Percentiles rank a stretch among this genome's conserved stretches.
phyloP scores from a whole-genome alignment of 2,797 vertebrate genomes.

The Anniella stebbinsi region DNA sequence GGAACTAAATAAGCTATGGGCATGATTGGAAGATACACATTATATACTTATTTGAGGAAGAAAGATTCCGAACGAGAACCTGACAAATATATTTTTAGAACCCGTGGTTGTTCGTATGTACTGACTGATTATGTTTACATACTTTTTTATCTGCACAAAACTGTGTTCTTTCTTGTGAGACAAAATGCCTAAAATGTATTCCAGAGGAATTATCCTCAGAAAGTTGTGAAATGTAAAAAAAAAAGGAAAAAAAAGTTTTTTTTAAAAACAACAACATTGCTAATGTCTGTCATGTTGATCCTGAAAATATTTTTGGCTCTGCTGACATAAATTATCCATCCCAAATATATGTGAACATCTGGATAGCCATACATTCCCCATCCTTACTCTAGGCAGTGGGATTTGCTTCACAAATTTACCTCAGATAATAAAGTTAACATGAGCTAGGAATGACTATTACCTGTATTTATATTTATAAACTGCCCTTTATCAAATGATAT shows the following conservation, averaged over 20 bases:
- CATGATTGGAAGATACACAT: no score
- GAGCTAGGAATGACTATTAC: neutral
- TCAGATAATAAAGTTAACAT: neutral
- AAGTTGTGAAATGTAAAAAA: neutral
- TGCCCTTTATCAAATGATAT: no score
- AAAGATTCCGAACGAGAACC: neutral
- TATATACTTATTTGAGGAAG: neutral
- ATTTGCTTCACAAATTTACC: neutral
- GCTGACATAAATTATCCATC: neutral
- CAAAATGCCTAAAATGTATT: neutral
- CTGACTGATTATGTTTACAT: neutral
- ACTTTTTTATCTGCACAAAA: neutral
- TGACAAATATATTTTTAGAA: neutral
- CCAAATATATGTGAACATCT: neutral
- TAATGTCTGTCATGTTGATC: neutral
- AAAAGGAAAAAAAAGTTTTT: no score
- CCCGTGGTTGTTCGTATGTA: neutral
- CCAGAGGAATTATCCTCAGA: neutral
- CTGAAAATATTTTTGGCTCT: neutral
- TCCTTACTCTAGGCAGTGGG: no score
- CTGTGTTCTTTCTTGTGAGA: neutral
- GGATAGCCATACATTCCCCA: no score
- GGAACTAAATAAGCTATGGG: no score
- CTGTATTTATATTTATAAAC: no score
- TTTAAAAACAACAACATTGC: no score